Percentiles rank a stretch among this genome's conserved stretches.
phyloP scores from a whole-genome alignment of 2,113 vertebrate genomes.

The Cercopithecus mona region DNA sequence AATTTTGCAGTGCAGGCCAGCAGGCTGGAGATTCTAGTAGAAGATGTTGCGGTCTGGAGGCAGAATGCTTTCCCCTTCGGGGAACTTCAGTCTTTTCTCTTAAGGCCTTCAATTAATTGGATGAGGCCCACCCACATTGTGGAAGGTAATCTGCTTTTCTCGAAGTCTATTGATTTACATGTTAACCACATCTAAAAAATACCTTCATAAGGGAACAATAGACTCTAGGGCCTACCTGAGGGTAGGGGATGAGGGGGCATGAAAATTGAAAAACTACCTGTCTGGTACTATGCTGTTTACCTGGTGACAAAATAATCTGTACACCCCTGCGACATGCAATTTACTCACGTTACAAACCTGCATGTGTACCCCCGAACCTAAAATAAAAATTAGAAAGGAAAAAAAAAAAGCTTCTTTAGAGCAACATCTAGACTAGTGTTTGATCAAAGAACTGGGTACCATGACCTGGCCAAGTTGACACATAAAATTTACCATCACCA shows the following conservation, averaged over 20 bases:
- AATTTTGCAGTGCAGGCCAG: too few relatives aligned
- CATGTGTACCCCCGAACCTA: too few relatives aligned
- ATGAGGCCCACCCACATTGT: not conserved
- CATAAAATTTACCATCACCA: too few relatives aligned
- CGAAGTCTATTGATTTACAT: not conserved
- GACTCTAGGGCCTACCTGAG: too few relatives aligned
- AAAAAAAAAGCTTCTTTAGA: too few relatives aligned
- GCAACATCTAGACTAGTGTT: not conserved
- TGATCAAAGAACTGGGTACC: not conserved
- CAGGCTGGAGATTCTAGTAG: not conserved
- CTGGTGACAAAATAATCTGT: too few relatives aligned
- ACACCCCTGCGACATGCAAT: too few relatives aligned
- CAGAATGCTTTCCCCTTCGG: not conserved
- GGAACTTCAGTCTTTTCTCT: not conserved
- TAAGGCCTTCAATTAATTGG: not conserved
- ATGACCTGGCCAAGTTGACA: not conserved
- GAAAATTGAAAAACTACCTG: too few relatives aligned
- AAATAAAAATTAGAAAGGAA: too few relatives aligned
- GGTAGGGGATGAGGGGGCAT: too few relatives aligned
- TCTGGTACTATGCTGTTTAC: too few relatives aligned
- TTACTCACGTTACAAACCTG: too few relatives aligned
- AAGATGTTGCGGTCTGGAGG: not conserved
- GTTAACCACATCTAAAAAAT: not conserved
- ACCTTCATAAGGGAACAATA: not conserved
- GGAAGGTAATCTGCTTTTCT: not conserved